Conservation (phyloP, 2,113 vertebrate species). For the Xiphias gladius region DNA sequence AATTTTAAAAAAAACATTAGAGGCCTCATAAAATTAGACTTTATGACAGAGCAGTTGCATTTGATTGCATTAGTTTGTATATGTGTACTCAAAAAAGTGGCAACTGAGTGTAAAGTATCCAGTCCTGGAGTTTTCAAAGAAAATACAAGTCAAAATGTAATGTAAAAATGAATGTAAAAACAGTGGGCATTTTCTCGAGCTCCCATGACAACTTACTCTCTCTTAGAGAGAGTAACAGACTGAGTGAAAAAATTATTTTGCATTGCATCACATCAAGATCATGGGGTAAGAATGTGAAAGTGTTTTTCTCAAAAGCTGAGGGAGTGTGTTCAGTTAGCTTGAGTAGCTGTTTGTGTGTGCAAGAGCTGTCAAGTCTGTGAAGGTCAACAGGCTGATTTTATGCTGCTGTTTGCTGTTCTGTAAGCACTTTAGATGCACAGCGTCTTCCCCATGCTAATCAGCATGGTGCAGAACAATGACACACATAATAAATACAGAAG, state of each 20-base stretch:
- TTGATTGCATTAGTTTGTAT: background rate
- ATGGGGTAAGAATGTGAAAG: conserved; percentile 16
- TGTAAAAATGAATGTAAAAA: background rate
- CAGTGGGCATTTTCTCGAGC: background rate
- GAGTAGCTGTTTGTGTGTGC: conserved; percentile 43
- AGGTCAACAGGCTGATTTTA: conserved; percentile 69
- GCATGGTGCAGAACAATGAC: conserved; percentile 33
- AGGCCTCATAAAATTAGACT: background rate
- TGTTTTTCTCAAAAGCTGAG: conserved; percentile 24
- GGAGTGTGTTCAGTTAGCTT: conserved; percentile 9
- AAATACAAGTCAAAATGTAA: background rate
- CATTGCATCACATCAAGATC: conserved; percentile 34
- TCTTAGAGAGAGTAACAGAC: background rate
- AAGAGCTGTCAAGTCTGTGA: conserved; percentile 67
- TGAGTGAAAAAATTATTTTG: background rate
- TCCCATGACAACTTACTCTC: conserved; percentile 12
- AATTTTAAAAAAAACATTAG: background rate
- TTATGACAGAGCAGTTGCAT: background rate
- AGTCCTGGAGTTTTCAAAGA: background rate
- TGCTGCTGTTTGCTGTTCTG: conserved; percentile 68
- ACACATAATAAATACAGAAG: conserved; percentile 18
- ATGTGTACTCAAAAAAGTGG: background rate
- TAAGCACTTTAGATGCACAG: conserved; percentile 63
- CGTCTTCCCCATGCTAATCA: conserved; percentile 68
- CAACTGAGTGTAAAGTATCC: background rate